phyloP scores from a whole-genome alignment of 2,113 vertebrate species.

The Seriola rivoliana region DNA sequence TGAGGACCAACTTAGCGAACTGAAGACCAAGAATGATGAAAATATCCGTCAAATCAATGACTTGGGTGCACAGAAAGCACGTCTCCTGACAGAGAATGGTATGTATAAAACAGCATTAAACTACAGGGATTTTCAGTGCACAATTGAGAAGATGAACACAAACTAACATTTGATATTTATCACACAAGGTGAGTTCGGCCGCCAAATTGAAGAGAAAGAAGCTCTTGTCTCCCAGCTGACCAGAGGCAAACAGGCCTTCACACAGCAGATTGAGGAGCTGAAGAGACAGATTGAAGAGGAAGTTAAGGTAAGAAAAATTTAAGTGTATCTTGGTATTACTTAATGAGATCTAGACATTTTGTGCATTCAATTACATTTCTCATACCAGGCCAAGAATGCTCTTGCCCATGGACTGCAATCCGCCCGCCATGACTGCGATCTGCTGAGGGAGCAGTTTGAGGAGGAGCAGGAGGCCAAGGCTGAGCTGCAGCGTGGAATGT shows the following conservation, averaged over 20 bases:
- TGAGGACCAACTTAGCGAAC: constrained; percentile 76
- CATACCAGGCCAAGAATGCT: constrained; percentile 76
- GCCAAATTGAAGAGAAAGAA: constrained; percentile 90
- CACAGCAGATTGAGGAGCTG: constrained; percentile 81
- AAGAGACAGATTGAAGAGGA: constrained; percentile 80
- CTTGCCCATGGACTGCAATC: constrained; percentile 81
- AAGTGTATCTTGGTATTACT: neutral
- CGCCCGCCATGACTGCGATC: constrained; percentile 65
- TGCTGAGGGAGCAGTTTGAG: constrained; percentile 87
- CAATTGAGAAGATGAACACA: neutral
- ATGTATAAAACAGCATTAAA: neutral
- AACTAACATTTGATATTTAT: constrained; percentile 1
- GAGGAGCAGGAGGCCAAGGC: constrained; percentile 88
- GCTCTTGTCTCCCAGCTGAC: constrained; percentile 88
- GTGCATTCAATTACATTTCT: neutral
- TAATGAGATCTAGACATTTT: neutral
- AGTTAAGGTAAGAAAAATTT: constrained; percentile 62
- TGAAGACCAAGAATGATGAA: constrained; percentile 77
- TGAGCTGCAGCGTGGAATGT: constrained; percentile 87
- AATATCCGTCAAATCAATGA: constrained; percentile 73
- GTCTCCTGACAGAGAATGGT: constrained; percentile 77
- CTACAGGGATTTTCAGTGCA: neutral
- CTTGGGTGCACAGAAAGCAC: constrained; percentile 64
- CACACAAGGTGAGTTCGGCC: constrained; percentile 82
- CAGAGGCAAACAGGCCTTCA: constrained; percentile 81